Base-by-base conservation (phyloP, 2,113 vertebrate genomes). In the Apus apus region DNA sequence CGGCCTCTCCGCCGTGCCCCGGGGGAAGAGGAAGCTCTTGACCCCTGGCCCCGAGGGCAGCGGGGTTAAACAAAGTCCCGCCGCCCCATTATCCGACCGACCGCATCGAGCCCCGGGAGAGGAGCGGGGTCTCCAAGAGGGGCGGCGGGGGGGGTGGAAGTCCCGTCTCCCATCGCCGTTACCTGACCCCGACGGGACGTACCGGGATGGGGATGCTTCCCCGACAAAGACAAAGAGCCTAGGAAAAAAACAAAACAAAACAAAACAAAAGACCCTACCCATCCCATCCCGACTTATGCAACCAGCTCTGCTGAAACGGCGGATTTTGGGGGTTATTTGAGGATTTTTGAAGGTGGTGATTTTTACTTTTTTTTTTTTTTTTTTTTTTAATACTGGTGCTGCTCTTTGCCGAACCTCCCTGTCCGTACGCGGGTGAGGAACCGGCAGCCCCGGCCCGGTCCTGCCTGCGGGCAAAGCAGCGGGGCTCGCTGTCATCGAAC, bases 11-110 rank as follows among this genome's bases (percentile, higher is more conserved):
- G 74, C 60, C n/a, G 45, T 68, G 95, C 46, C 88, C 73, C 80
- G 43, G 51, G 85, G 88, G 58, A 90, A 85, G 83, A 93, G 75
- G 91, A 96, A 96, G 83, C 89, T 91, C 96, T 96, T 96, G 96
- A 96, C 96, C 96, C 58, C 54, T 96, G 94, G 89, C 91, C 89
- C 58, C 50, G 19, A 64, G 96, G 86, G 75, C 94, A 96, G 15
- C 8, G 76, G 46, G 96, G 96, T 96, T 96, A 96, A 96, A 93
- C 96, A 96, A 96, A 96, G 94, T 94, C 94, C 94, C 93, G 87
- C 91, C 91, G 93, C 86, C 94, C 86, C 94, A 83, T 96, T 93
- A 94, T 88, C 75, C 83, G 34, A 45, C 67, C 61, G 82, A 87
- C 67, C 83, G 67, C 67, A 6, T 3, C 17, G 54, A 87, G 82